Base-by-base conservation (phyloP, 2,113 vertebrate genomes). In the Pseudopipra pipra region DNA sequence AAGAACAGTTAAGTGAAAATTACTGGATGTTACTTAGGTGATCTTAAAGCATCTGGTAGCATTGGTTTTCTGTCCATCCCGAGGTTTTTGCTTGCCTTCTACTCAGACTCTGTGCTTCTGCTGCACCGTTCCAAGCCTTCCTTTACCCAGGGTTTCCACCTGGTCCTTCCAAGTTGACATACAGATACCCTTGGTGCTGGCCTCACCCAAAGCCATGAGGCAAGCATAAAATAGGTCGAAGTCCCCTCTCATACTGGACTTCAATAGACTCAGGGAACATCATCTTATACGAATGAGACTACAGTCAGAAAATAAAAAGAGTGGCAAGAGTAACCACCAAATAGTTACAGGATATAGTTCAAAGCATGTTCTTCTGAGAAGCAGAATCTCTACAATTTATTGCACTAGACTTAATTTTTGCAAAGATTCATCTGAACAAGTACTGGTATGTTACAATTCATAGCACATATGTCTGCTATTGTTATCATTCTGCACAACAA, bases 251-350 rank as follows among this genome's bases (percentile, higher is more conserved):
- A 71, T 44, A 78, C 39, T 84, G 47, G 54, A 74, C 51, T 84
- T 82, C 13, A n/a, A n/a, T 6, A 62, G 70, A 63, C 63, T 79
- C 5, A 7, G 80, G 79, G 72, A 96, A 65, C 47, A 76, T 85
- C 5, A 15, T 44, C 33, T 65, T n/a, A 27, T 85, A n/a, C 72
- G 58, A 49, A 24, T 0, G 0, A 71, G 88, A 56, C 55, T 49
- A 13, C 27, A 46, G 86, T 79, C 89, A 95, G 95, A 91, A 97
- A 97, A 82, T 94, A 85, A 82, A 83, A 93, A 78, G 74, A 97
- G 76, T 79, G 93, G 63, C 33, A 76, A 91, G 24, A 85, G 77
- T 85, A 94, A 93, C 70, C 37, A 85, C 44, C 63, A 94, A 89
- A 92, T 93, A 93, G 80, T 80, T 87, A 75, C 4, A 28, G 74